Percentiles rank a stretch among this genome's conserved stretches.
Conservation (phyloP, 2,888 invertebrate genomes). For the Pogonocherus hispidulus region DNA sequence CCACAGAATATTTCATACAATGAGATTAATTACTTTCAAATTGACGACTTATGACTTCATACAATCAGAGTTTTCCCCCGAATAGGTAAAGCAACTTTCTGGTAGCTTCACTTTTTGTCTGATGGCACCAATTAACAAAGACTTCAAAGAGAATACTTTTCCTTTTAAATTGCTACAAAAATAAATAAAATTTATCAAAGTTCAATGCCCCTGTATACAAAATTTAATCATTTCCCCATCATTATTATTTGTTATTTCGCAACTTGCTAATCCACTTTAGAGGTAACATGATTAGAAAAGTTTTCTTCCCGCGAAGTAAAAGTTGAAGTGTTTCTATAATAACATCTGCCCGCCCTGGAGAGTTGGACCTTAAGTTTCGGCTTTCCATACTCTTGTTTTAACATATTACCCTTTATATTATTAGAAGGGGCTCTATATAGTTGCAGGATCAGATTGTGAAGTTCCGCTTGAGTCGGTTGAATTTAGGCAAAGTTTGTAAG, state of each 20-base stretch:
- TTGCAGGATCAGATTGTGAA: neutral
- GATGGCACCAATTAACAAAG: too few species aligned
- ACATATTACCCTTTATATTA: neutral
- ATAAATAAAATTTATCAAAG: too few species aligned
- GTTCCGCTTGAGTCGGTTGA: neutral
- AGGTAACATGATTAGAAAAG: slow-evolving; percentile 34
- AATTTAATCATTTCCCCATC: slow-evolving; percentile 5
- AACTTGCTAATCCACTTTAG: slow-evolving; percentile 29
- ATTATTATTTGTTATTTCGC: slow-evolving; percentile 15
- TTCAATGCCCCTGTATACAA: neutral
- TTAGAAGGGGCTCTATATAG: neutral
- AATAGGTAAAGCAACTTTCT: too few species aligned
- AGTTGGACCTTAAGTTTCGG: slow-evolving; percentile 23
- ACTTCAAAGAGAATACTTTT: too few species aligned
- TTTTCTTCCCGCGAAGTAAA: slow-evolving; percentile 30
- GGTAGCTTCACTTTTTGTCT: too few species aligned
- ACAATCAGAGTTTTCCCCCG: too few species aligned
- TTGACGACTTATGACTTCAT: too few species aligned
- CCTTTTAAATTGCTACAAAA: too few species aligned
- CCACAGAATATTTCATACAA: too few species aligned
- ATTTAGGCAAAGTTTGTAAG: neutral
- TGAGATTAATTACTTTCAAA: too few species aligned
- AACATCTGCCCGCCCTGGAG: slow-evolving; percentile 32
- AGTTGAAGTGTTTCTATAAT: slow-evolving; percentile 27
- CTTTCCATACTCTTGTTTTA: slow-evolving; percentile 22